A percentile compares a stretch with the other conserved stretches of the same genome.
Evolutionary conservation across 2,797 vertebrate genomes (phyloP).

Genomic region (Lutjanus campechanus): DNA sequence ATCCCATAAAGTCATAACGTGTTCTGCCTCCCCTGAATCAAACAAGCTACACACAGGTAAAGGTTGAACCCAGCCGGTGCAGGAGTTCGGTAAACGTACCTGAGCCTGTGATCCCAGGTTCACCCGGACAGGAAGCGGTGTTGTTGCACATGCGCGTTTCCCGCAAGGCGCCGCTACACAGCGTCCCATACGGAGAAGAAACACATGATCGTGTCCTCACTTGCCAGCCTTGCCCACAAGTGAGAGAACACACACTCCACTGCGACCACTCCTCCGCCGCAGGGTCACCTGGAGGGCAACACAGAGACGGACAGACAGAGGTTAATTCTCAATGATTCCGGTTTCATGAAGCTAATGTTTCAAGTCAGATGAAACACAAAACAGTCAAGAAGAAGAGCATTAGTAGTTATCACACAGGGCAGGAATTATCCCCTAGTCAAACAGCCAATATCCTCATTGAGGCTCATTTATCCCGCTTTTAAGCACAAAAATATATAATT

Average conservation of each 20-base stretch:
- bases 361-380: not conserved
- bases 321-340: not conserved
- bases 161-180: slow-evolving; percentile 96
- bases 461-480: too few species aligned
- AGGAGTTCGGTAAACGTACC: slow-evolving; percentile 69
- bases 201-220: slow-evolving; percentile 97
- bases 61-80: not conserved
- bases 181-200: slow-evolving; percentile 96
- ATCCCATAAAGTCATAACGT: not conserved
- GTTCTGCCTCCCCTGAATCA: not conserved
- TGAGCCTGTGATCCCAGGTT: slow-evolving; percentile 81
- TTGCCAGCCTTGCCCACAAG: slow-evolving; percentile 97
- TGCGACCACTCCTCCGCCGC: slow-evolving; percentile 98
- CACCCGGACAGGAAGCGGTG: slow-evolving; percentile 95
- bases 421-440: too few species aligned
- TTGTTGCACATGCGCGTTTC: slow-evolving; percentile 98
- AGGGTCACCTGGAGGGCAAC: slow-evolving; percentile 89
- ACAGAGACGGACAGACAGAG: slow-evolving; percentile 3
- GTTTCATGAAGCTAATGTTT: not conserved
- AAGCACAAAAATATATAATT: too few species aligned
- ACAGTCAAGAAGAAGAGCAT: not conserved
- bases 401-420: not conserved
- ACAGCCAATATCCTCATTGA: too few species aligned
- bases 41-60: not conserved
- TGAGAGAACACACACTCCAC: slow-evolving; percentile 98